These are phyloP conservation scores for Zoanthus sansibaricus DNA, from an alignment of 92 coral and sea anemone genomes.

Conservation along the genomic window DNA sequence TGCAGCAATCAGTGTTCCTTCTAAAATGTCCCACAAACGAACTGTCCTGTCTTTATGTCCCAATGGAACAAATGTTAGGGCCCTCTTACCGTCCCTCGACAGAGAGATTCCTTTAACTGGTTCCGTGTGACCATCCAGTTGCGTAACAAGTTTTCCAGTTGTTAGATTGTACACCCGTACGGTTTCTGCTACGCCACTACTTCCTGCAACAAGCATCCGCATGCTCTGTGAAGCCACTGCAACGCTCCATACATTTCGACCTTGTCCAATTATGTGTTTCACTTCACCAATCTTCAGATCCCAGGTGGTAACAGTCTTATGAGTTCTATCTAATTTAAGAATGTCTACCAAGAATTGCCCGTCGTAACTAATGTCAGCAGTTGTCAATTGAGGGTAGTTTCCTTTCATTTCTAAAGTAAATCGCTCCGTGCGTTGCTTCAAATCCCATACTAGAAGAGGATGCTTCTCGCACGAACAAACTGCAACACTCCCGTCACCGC, in stretches of 20 bases:
- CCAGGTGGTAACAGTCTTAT: conserved; percentile 94
- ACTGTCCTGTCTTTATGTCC: conserved; percentile 88
- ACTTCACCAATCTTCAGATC: conserved; percentile 91
- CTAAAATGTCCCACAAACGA: conserved; percentile 87
- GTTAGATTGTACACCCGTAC: conserved; percentile 86
- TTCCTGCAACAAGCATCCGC: conserved; percentile 88
- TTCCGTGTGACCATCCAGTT: conserved; percentile 88
- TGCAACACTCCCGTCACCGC: conserved; percentile 87
- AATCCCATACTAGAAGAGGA: conserved; percentile 92
- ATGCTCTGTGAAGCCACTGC: conserved; percentile 88
- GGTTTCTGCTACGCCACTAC: conserved; percentile 79
- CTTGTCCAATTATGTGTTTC: conserved; percentile 90
- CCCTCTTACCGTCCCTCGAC: conserved; percentile 88
- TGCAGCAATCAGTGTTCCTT: conserved; percentile 82
- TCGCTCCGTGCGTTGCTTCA: conserved; percentile 72
- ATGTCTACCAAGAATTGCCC: conserved; percentile 95
- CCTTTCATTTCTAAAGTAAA: conserved; percentile 83
- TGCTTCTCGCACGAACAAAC: conserved; percentile 92
- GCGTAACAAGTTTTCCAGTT: conserved; percentile 81
- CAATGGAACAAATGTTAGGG: conserved; percentile 83
- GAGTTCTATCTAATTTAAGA: conserved; percentile 84
- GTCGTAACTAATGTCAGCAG: conserved; percentile 89
- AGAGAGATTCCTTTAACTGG: conserved; percentile 87
- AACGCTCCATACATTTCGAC: conserved; percentile 88
- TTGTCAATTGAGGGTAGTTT: conserved; percentile 88